Base-by-base conservation (phyloP, 2,113 vertebrate genomes). In the Pycnonotus jocosus region DNA sequence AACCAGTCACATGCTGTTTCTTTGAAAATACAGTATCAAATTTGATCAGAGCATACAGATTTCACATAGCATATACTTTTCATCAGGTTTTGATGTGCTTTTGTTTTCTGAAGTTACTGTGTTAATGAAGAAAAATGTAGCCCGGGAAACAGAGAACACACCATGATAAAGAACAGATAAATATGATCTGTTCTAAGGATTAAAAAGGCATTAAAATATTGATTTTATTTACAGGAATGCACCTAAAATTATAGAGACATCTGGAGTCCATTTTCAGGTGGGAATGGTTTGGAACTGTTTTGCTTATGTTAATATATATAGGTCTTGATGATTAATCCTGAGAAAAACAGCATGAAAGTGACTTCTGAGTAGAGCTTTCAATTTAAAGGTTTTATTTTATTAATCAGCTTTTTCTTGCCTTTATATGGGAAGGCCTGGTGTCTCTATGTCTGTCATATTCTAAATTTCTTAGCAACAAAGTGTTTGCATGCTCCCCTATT, bases 231-330 rank as follows among this genome's bases (percentile, higher is more conserved):
- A 61, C 76, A 99, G 99, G 97, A 98, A 95, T 96, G 97, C 98
- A 80, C 98, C 99, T 93, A 99, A 99, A 98, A 98, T 99, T 92
- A 99, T 99, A 96, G 99, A 99, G 88, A 99, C 99, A 0, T 98
- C 98, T 85, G 99, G 99, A 90, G 99, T 99, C 95, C 99, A 99
- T 98, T 99, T 99, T 98, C 99, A 99, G 98, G 99, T 99, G 92
- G 95, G 95, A 95, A 76, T 90, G 54, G 66, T 84, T 97, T 93
- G 50, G 14, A 77, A 10, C 15, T 15, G 33, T 85, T 74, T 64
- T 66, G 33, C 13, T 64, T 81, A 7, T 74, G 8, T 88, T 66
- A 31, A 22, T 62, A 12, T 85, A 9, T 84, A 3, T 79, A 27
- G 69, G 5, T 81, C 69, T 84, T 96, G 64, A 57, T 68, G 24